Evolutionary conservation across 2,797 vertebrate genomes (phyloP), one percentile per base, ranked within the genome.

Genomic region (Syngnathus acus): DNA sequence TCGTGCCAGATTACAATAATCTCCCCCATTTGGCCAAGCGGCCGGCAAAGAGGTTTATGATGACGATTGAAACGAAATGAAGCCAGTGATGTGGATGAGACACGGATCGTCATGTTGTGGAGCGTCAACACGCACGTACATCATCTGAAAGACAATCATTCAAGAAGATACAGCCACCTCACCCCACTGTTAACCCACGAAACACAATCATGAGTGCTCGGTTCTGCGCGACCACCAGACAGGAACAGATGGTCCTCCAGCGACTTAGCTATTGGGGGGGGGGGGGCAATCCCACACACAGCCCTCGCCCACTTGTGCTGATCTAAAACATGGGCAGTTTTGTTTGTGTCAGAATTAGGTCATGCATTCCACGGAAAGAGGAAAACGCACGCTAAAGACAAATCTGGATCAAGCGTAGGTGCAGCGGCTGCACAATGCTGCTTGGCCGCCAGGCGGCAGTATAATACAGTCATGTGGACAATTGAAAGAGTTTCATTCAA

Each of bases 1-100:
- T 66, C 23, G 54, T 71, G 75, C 76, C 80, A 82, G 85, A 87
- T 88, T 86, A 85, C 72, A 69, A 76, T 87, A 90, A 90, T 89
- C 85, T 79, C 55, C 69, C 55, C 68, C 74, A 73, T 78, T 88
- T 75, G 78, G 77, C 59, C 4, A 78, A 72, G 3, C 75, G 79
- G 80, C 60, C 9, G 66, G 75, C 69, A 85, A 78, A 86, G 79
- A 82, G 78, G 78, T 79, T 84, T 82, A 80, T 78, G 68, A 72
- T 74, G 75, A 68, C 70, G 68, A 69, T 16, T 73, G 65, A 75
- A 75, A 73, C n/a, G 40, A 66, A 58, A 61, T 70, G 73, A 68
- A 7, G n/a, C n/a, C 11, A 57, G 14, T 14, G 47, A 64, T 32
- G 37, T 53, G 48, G 26, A 50, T 64, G 37, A 7, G 8, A 21